phyloP scores from a whole-genome alignment of 2,113 vertebrate genomes.

The Acrocephalus kingi region DNA sequence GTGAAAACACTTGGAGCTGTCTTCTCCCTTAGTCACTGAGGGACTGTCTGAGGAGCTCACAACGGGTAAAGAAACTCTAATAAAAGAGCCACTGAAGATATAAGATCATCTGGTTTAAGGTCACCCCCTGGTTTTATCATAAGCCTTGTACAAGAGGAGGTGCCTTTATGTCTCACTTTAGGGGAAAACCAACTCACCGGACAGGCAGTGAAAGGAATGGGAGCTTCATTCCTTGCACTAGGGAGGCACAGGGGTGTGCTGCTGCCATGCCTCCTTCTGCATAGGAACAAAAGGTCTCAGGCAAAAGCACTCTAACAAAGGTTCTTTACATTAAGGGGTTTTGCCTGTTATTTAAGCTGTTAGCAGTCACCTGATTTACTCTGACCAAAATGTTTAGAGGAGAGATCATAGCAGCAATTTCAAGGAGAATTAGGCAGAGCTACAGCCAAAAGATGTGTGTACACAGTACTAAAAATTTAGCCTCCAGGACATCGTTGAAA shows the following conservation, averaged over 20 bases:
- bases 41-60: not conserved
- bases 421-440: not conserved
- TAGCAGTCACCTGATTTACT: not conserved
- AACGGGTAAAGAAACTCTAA: not conserved
- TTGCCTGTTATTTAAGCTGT: not conserved
- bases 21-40: not conserved
- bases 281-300: not conserved
- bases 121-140: not conserved
- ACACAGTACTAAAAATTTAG: not conserved
- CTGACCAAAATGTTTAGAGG: not conserved
- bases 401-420: not conserved
- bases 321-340: not conserved
- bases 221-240: not conserved
- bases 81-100: not conserved
- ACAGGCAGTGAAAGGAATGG: fast-evolving
- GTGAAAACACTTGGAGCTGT: not conserved
- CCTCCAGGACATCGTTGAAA: not conserved
- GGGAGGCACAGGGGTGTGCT: not conserved
- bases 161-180: not conserved
- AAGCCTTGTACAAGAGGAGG: not conserved
- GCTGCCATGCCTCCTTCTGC: not conserved
- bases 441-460: not conserved
- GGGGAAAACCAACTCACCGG: not conserved
- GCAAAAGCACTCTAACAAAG: not conserved
- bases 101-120: not conserved